Conservation (phyloP, 2,113 vertebrate genomes). For the Eudyptes chrysolophus region DNA sequence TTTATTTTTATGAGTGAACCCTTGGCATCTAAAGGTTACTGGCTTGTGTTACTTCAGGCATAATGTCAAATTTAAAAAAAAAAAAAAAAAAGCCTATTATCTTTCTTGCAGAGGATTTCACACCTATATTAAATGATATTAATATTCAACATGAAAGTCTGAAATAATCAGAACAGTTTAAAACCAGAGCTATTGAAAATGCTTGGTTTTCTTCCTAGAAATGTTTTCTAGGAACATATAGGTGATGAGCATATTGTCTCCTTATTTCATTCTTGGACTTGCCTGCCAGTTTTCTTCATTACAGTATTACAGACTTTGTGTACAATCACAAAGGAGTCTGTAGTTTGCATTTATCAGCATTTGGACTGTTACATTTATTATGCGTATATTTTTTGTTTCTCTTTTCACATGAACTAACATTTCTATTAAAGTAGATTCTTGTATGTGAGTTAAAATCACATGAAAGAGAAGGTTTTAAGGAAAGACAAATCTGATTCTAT, state of each 20-base stretch:
- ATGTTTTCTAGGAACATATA: background rate
- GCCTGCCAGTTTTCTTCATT: background rate
- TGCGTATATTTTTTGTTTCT: background rate
- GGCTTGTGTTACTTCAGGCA: background rate
- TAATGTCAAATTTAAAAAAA: background rate
- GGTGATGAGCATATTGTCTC: background rate
- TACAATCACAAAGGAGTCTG: background rate
- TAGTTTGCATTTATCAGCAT: background rate
- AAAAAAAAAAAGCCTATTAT: background rate
- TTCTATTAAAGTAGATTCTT: background rate
- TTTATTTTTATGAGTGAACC: background rate
- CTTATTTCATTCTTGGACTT: background rate
- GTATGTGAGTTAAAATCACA: background rate
- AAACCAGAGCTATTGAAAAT: background rate
- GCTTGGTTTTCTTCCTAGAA: background rate
- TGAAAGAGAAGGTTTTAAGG: background rate
- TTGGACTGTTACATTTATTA: background rate
- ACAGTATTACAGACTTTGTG: background rate
- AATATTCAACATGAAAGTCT: background rate
- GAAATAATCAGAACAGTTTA: background rate
- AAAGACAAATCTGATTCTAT: background rate
- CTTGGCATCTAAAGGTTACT: background rate
- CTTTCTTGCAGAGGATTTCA: background rate
- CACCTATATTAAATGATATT: background rate
- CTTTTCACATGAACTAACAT: background rate